Percentiles rank a stretch among this genome's conserved stretches.
Evolutionary conservation across 2,888 invertebrate species (phyloP).

Genomic region (Drosophila prostipennis): DNA sequence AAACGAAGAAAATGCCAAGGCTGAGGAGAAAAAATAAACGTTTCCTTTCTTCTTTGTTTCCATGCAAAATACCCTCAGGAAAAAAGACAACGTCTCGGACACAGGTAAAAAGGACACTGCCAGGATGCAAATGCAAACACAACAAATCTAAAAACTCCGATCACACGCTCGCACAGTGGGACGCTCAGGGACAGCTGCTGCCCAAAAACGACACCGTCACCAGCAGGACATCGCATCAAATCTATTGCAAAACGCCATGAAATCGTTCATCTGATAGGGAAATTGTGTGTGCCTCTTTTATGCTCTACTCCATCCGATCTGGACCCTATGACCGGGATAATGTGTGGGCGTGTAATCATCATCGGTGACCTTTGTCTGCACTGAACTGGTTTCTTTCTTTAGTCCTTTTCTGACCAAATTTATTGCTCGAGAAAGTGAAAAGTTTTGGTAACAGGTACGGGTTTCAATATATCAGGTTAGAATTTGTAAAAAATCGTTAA

Average conservation of each 20-base stretch:
- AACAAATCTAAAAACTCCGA: constrained; percentile 49
- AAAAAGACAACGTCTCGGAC: constrained; percentile 46
- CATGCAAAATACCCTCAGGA: constrained; percentile 63
- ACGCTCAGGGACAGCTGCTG: constrained; percentile 47
- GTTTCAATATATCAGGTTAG: background rate
- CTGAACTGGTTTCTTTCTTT: constrained; percentile 27
- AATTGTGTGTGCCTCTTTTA: constrained; percentile 41
- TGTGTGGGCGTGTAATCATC: constrained; percentile 72
- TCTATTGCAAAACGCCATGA: constrained; percentile 71
- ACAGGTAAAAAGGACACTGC: constrained; percentile 50
- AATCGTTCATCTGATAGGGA: constrained; percentile 71
- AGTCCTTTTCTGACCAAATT: constrained; percentile 17
- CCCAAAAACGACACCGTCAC: constrained; percentile 38
- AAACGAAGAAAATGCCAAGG: constrained; percentile 22
- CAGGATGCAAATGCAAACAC: constrained; percentile 72
- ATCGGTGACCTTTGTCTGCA: constrained; percentile 47
- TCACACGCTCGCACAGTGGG: constrained; percentile 75
- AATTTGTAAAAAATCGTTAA: background rate
- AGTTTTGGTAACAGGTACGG: constrained; percentile 49
- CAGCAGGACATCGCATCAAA: constrained; percentile 58
- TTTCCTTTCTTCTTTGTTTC: constrained; percentile 35
- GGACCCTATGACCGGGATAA: constrained; percentile 13
- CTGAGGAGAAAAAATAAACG: constrained; percentile 23
- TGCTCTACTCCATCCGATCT: constrained; percentile 23
- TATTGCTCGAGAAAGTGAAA: constrained; percentile 62